Conservation (phyloP, 2,113 vertebrate species). For the Ploceus nigricollis region DNA sequence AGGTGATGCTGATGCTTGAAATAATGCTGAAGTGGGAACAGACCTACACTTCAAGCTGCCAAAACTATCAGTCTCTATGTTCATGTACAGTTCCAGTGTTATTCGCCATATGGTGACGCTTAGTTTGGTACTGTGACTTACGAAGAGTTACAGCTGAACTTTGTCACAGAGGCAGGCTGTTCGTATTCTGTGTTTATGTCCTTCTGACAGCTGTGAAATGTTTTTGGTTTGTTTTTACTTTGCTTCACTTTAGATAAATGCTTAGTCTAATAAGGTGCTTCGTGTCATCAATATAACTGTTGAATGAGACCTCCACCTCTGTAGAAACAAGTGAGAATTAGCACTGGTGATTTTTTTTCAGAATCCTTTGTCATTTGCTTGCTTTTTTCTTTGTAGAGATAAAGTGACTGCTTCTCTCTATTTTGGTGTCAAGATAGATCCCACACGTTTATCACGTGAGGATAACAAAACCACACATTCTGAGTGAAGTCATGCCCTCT, state of each 20-base stretch:
- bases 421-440: not conserved
- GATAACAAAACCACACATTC: not conserved
- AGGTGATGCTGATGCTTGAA: not conserved
- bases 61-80: not conserved
- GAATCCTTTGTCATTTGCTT: not conserved
- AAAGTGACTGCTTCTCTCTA: not conserved
- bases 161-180: not conserved
- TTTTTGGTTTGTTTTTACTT: not conserved
- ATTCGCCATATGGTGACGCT: not conserved
- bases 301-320: not conserved
- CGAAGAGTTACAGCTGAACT: not conserved
- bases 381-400: not conserved
- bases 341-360: not conserved
- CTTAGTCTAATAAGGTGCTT: not conserved
- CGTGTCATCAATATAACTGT: not conserved
- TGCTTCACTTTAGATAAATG: not conserved
- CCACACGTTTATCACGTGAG: not conserved
- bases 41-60: not conserved
- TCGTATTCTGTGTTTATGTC: not conserved
- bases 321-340: not conserved
- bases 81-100: not conserved
- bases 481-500: not conserved
- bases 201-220: not conserved
- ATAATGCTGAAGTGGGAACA: not conserved
- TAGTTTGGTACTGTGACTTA: not conserved